These are phyloP conservation scores for Oncorhynchus kisutch DNA, from an alignment of 2,113 vertebrate species.

Conservation along the genomic window DNA sequence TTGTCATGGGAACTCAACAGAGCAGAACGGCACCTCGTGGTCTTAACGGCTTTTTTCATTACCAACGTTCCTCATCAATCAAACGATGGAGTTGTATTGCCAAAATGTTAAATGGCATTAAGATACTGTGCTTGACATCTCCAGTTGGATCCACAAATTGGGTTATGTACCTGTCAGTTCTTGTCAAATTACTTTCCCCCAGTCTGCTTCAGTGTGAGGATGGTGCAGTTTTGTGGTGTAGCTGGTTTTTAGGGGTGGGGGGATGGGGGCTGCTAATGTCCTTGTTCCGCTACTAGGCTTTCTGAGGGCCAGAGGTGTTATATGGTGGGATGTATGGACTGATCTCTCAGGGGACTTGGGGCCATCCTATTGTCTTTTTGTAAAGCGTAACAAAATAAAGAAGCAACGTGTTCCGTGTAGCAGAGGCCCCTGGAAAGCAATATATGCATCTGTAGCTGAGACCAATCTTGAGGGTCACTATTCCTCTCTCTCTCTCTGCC, in stretches of 20 bases:
- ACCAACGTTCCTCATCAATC: constrained; percentile 47
- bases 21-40: constrained; percentile 43
- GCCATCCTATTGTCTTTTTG: constrained; percentile 40
- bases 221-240: constrained; percentile 20
- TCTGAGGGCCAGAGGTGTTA: constrained; percentile 35
- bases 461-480: constrained; percentile 27
- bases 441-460: constrained; percentile 51
- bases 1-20: constrained; percentile 35
- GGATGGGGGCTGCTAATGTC: constrained; percentile 29
- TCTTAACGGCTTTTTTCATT: constrained; percentile 50
- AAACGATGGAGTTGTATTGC: constrained; percentile 45
- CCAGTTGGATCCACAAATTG: constrained; percentile 31
- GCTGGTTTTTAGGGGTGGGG: constrained; percentile 21
- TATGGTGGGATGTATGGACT: constrained; percentile 46
- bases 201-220: constrained; percentile 22
- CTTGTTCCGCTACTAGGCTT: constrained; percentile 36
- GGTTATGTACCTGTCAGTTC: not conserved
- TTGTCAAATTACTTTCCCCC: constrained; percentile 27
- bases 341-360: constrained; percentile 67
- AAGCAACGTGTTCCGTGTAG: constrained; percentile 36
- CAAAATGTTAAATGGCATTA: constrained; percentile 57
- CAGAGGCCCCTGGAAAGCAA: constrained; percentile 24
- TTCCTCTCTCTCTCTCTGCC: constrained; percentile 8
- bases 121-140: constrained; percentile 9
- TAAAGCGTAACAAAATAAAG: constrained; percentile 22